Percentiles rank a stretch among this genome's conserved stretches.
Evolutionary conservation across 2,113 vertebrate genomes (phyloP).

Genomic region (Chelonoidis abingdonii): DNA sequence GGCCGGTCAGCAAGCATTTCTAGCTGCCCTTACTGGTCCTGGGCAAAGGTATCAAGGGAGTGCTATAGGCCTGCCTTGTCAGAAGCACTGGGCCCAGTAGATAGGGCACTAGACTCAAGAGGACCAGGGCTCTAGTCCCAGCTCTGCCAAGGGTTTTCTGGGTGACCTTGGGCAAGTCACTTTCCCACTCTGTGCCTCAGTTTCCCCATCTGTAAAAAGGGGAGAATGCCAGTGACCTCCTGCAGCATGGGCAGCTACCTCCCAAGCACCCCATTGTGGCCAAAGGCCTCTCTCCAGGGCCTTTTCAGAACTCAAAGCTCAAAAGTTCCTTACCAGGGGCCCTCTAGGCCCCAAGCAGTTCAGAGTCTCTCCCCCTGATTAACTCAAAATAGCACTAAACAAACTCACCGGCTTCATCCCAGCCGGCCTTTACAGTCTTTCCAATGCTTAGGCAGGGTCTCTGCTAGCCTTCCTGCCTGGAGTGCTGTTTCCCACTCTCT

Average conservation of each 20-base stretch:
- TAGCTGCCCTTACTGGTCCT: neutral
- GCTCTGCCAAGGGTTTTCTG: neutral
- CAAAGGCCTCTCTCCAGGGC: neutral
- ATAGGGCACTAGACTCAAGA: neutral
- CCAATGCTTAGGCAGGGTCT: no score
- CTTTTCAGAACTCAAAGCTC: neutral
- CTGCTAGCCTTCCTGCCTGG: neutral
- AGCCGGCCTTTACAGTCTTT: no score
- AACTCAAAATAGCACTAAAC: neutral
- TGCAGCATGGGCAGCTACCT: neutral
- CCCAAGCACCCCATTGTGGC: neutral
- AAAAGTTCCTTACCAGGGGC: neutral
- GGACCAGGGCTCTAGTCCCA: neutral
- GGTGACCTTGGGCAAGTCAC: neutral
- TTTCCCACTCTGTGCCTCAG: neutral
- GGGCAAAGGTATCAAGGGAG: neutral
- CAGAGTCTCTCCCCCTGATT: neutral
- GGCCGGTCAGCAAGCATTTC: neutral
- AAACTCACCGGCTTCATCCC: neutral
- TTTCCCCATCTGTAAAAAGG: neutral
- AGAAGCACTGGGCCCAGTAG: neutral
- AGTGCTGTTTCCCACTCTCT: neutral
- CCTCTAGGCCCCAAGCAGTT: neutral
- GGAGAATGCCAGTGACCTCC: neutral
- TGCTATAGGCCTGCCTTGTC: neutral